Percentiles rank a stretch among this genome's conserved stretches.
phyloP scores from a whole-genome alignment of 2,888 invertebrate species.

The Leptodirus hochenwartii region DNA sequence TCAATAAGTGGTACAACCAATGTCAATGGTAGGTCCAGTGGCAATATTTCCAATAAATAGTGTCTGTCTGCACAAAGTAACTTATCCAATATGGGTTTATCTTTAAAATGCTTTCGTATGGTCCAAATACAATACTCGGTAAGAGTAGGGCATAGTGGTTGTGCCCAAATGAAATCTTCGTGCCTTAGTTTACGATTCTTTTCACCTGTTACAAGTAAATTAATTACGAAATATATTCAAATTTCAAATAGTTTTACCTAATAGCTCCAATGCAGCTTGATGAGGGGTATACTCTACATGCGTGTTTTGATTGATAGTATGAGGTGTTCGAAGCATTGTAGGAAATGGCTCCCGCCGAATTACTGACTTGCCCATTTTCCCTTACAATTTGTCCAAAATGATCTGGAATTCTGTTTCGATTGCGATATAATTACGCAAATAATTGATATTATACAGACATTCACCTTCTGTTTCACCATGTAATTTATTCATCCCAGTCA shows the following conservation, averaged over 20 bases:
- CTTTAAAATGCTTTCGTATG: conserved; percentile 32
- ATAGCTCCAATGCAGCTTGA: conserved; percentile 18
- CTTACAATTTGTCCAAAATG: no score
- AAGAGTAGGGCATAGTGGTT: conserved; percentile 29
- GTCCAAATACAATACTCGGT: conserved; percentile 30
- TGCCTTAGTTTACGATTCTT: conserved; percentile 27
- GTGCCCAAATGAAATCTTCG: conserved; percentile 35
- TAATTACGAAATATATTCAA: no score
- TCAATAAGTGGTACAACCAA: conserved; percentile 33
- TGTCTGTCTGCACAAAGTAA: conserved; percentile 38
- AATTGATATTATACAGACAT: no score
- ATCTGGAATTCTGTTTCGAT: no score
- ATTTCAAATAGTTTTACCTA: no score
- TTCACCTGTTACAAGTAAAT: no score
- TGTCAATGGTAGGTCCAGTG: conserved; percentile 37
- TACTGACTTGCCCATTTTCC: no score
- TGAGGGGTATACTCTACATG: conserved; percentile 28
- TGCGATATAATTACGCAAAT: no score
- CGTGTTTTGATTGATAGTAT: conserved; percentile 27
- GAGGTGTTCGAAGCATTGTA: conserved; percentile 20
- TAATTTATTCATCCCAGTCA: no score
- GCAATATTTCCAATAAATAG: conserved; percentile 38
- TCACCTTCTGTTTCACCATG: no score
- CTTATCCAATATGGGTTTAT: conserved; percentile 32
- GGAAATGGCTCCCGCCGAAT: no score